Conservation (phyloP, 2,888 invertebrate species). For the Scaptomyza flava region DNA sequence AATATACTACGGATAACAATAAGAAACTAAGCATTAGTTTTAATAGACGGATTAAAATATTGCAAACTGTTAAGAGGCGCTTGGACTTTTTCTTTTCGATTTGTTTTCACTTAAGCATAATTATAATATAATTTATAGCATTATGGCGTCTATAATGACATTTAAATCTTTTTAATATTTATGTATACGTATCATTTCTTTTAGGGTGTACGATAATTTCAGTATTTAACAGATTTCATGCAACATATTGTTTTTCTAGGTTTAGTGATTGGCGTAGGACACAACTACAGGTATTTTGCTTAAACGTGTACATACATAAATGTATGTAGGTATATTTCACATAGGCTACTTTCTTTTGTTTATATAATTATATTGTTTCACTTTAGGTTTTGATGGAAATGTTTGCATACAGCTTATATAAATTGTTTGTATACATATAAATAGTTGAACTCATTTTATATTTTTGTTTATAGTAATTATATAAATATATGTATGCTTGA, state of each 20-base stretch:
- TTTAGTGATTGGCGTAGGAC: slow-evolving; percentile 68
- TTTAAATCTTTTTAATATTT: slow-evolving; percentile 6
- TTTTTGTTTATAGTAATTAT: slow-evolving; percentile 56
- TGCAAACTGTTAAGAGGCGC: slow-evolving; percentile 58
- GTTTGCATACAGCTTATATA: slow-evolving; percentile 58
- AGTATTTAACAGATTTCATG: slow-evolving; percentile 47
- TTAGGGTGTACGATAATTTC: slow-evolving; percentile 34
- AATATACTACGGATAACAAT: slow-evolving; percentile 43
- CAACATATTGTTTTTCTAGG: slow-evolving; percentile 31
- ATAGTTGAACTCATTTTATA: slow-evolving; percentile 69
- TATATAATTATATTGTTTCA: slow-evolving; percentile 20
- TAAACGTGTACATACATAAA: slow-evolving; percentile 42
- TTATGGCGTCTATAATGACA: slow-evolving; percentile 48
- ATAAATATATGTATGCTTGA: slow-evolving; percentile 59
- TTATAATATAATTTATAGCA: slow-evolving; percentile 48
- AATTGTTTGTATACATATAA: slow-evolving; percentile 73
- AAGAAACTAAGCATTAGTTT: slow-evolving; percentile 34
- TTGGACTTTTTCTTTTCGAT: slow-evolving; percentile 26
- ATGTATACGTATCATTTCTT: slow-evolving; percentile 10
- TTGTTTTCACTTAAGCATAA: slow-evolving; percentile 45
- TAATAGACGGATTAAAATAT: slow-evolving; percentile 67
- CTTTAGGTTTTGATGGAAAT: slow-evolving; percentile 62
- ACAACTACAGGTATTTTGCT: slow-evolving; percentile 69
- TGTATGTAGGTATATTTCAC: slow-evolving; percentile 56
- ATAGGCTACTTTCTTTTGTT: slow-evolving; percentile 45